Percentiles rank a stretch among this genome's conserved stretches.
These are phyloP conservation scores for Ceryle rudis DNA, from an alignment of 2,797 vertebrate species.

Conservation along the genomic window DNA sequence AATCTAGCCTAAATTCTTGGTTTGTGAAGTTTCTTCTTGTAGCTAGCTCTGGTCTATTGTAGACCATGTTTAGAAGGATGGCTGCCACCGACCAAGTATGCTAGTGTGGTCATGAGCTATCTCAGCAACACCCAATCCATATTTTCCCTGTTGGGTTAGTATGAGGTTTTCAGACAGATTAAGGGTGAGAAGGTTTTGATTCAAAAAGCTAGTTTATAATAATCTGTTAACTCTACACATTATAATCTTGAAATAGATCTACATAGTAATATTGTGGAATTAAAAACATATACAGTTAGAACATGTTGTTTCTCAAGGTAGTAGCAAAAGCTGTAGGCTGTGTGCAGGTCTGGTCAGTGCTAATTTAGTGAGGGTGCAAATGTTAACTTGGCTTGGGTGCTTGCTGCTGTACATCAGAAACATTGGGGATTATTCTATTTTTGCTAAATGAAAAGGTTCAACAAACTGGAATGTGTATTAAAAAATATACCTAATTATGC, in stretches of 20 bases:
- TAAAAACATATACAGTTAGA: neutral
- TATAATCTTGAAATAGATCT: neutral
- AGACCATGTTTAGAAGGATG: neutral
- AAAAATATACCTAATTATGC: neutral
- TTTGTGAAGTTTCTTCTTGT: neutral
- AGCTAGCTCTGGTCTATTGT: neutral
- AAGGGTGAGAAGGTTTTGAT: neutral
- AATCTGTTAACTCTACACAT: neutral
- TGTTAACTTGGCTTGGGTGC: neutral
- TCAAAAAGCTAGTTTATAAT: neutral
- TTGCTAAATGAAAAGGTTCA: neutral
- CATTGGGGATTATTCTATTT: neutral
- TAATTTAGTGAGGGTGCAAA: neutral
- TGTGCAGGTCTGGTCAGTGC: neutral
- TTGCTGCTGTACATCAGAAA: neutral
- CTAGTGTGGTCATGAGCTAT: neutral
- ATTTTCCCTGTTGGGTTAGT: neutral
- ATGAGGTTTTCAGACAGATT: neutral
- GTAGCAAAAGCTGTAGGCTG: neutral
- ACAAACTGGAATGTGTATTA: neutral
- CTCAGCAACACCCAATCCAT: accelerated
- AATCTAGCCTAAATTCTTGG: neutral
- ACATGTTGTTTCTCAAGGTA: neutral
- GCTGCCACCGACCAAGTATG: accelerated
- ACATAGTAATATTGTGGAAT: neutral